phyloP scores from a whole-genome alignment of 1,140 invertebrate genomes.

The Piezodorus guildinii region DNA sequence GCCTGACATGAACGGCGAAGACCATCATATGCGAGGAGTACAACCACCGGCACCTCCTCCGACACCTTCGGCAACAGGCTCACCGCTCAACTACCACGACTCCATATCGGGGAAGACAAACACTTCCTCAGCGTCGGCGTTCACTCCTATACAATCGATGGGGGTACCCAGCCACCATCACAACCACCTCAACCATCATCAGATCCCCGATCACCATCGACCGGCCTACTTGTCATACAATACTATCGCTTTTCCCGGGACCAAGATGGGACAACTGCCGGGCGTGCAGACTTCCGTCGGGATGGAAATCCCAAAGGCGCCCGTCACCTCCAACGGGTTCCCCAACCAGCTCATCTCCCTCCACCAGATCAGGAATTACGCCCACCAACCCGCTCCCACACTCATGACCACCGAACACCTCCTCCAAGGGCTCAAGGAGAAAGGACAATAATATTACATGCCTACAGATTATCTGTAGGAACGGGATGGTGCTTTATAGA shows the following conservation, averaged over 20 bases:
- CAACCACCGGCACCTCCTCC: conserved; percentile 35
- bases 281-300: conserved; percentile 27
- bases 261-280: conserved; percentile 33
- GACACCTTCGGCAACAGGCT: conserved; percentile 34
- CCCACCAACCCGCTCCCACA: conserved; percentile 60
- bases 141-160: conserved; percentile 77
- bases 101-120: conserved; percentile 32
- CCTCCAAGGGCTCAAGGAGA: conserved; percentile 31
- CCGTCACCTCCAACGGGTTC: conserved; percentile 56
- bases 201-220: conserved; percentile 57
- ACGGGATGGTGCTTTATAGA: conserved; percentile 13
- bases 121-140: conserved; percentile 61
- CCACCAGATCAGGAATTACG: conserved; percentile 93
- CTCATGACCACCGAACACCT: conserved; percentile 30
- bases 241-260: conserved; percentile 47
- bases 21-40: conserved; percentile 38
- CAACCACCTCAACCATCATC: conserved; percentile 41
- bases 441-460: conserved; percentile 27
- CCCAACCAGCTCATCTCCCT: conserved; percentile 91
- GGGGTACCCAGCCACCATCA: conserved; percentile 60
- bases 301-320: conserved; percentile 39
- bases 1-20: conserved; percentile 31
- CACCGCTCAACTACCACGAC: conserved; percentile 35
- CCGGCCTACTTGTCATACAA: conserved; percentile 79
- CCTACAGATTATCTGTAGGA: conserved; percentile 15